Percentiles rank a stretch among this genome's conserved stretches.
phyloP scores from a whole-genome alignment of 2,113 vertebrate genomes.

The Regulus satrapa region DNA sequence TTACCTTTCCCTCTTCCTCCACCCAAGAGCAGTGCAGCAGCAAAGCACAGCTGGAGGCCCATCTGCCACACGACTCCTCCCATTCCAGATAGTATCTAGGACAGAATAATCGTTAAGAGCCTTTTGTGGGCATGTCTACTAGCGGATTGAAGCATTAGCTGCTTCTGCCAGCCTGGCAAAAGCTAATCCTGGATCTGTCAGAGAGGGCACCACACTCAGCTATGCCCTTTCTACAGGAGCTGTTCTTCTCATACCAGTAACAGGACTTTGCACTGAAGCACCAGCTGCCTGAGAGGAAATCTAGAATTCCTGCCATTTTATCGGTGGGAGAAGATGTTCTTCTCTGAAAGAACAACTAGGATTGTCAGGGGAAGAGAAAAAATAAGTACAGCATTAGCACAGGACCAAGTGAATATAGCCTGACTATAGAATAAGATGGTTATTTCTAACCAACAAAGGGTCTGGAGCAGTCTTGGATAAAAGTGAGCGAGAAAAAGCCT shows the following conservation, averaged over 20 bases:
- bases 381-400: background rate
- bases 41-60: background rate
- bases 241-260: background rate
- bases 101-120: background rate
- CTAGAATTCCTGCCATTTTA: background rate
- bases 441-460: background rate
- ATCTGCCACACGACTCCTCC: background rate
- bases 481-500: background rate
- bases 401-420: background rate
- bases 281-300: background rate
- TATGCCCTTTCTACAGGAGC: background rate
- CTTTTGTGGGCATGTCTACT: background rate
- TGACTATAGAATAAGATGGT: background rate
- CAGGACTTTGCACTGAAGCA: background rate
- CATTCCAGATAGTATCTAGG: constrained; percentile 19
- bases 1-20: constrained; percentile 40
- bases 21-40: background rate
- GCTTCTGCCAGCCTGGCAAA: background rate
- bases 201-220: background rate
- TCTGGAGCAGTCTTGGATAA: background rate
- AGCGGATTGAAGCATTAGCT: background rate
- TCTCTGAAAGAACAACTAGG: too few relatives aligned
- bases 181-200: background rate
- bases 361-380: background rate
- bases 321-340: background rate